phyloP scores from a whole-genome alignment of 2,113 vertebrate species.

The Carassius auratus region DNA sequence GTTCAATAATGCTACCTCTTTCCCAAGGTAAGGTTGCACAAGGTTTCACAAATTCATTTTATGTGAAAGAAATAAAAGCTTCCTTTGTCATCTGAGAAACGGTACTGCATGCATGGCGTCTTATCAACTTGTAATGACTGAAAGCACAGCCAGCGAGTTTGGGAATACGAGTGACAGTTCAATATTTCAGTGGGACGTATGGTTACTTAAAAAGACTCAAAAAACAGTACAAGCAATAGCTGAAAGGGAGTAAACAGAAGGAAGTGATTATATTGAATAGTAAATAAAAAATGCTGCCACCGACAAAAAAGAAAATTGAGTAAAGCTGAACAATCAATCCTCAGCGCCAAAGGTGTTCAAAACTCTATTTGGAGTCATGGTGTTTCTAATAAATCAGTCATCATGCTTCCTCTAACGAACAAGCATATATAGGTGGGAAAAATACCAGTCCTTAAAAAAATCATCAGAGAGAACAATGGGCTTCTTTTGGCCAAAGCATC shows the following conservation, averaged over 20 bases:
- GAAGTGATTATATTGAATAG: neutral
- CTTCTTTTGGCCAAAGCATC: neutral
- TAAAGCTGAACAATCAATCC: slow-evolving; percentile 23
- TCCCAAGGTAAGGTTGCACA: neutral
- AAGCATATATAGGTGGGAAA: neutral
- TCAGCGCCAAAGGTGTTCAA: neutral
- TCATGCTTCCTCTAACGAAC: neutral
- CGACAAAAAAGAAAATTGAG: neutral
- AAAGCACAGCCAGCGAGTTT: slow-evolving; percentile 19
- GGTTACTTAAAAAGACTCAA: neutral
- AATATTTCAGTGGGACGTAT: neutral
- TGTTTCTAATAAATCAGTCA: slow-evolving; percentile 14
- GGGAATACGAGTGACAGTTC: slow-evolving; percentile 8
- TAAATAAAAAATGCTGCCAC: slow-evolving; percentile 18
- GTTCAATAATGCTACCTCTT: slow-evolving; percentile 24
- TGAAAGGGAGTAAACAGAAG: slow-evolving; percentile 13
- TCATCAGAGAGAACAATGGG: slow-evolving; percentile 14
- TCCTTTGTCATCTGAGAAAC: slow-evolving; percentile 1
- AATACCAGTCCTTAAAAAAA: neutral
- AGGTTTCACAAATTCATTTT: slow-evolving; percentile 13
- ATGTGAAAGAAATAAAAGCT: slow-evolving; percentile 9
- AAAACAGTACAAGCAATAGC: neutral
- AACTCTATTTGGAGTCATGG: neutral
- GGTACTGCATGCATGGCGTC: neutral
- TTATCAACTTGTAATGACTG: neutral